Conservation (phyloP, 2,888 invertebrate species). For the Agrotis puta region DNA sequence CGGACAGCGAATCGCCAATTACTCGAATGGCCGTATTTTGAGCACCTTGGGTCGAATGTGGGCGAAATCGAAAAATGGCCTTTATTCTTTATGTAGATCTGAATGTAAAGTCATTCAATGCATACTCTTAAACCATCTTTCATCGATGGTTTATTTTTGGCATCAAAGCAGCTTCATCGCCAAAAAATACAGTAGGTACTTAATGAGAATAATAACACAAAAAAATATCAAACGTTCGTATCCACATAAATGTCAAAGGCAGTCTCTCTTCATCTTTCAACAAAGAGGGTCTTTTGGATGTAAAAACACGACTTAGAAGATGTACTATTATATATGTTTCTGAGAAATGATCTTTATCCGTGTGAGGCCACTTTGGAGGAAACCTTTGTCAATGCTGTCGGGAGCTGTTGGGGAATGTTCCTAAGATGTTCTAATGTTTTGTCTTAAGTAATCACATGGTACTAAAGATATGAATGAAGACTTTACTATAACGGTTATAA, state of each 20-base stretch:
- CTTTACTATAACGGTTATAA: too few relatives aligned
- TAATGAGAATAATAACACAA: constrained; percentile 59
- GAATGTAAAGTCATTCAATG: too few relatives aligned
- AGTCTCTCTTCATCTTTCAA: constrained; percentile 59
- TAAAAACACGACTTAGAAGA: constrained; percentile 55
- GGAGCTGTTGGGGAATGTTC: background rate
- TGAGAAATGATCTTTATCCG: constrained; percentile 47
- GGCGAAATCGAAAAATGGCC: too few relatives aligned
- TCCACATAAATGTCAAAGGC: constrained; percentile 68
- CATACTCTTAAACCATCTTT: background rate
- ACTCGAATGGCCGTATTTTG: too few relatives aligned
- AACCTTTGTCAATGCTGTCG: constrained; percentile 54
- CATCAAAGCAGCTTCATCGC: background rate
- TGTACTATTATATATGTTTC: constrained; percentile 52
- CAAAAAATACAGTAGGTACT: constrained; percentile 22
- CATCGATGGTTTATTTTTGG: constrained; percentile 5
- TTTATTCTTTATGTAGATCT: too few relatives aligned
- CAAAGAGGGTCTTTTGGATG: constrained; percentile 62
- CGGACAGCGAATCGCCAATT: too few relatives aligned
- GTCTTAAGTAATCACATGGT: background rate
- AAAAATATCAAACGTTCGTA: constrained; percentile 64
- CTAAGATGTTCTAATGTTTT: constrained; percentile 11
- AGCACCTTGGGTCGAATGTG: too few relatives aligned
- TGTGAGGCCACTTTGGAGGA: constrained; percentile 35
- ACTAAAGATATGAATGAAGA: background rate